A percentile compares a stretch with the other conserved stretches of the same genome.
These are phyloP conservation scores for Bothrops jararaca DNA, from an alignment of 2,113 vertebrate species.

Conservation along the genomic window DNA sequence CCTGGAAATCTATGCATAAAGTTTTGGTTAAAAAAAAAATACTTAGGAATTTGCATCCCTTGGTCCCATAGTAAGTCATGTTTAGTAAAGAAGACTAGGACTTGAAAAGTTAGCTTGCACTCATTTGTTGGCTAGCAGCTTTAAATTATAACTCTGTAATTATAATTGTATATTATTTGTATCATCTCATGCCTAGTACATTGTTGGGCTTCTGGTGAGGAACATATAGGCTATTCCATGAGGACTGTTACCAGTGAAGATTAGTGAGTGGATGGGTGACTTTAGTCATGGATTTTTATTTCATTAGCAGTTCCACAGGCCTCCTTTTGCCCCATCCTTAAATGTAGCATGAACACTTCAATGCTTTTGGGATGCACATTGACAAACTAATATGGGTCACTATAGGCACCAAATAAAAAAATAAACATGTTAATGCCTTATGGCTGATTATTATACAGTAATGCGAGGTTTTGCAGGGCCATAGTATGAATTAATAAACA, in stretches of 20 bases:
- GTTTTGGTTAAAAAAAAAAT: not conserved
- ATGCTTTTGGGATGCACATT: not conserved
- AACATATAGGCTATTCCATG: not conserved
- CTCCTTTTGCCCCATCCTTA: not conserved
- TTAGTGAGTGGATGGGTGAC: not conserved
- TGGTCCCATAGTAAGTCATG: not conserved
- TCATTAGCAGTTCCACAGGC: not conserved
- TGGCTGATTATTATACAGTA: not conserved
- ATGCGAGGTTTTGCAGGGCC: not conserved
- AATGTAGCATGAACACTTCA: not conserved
- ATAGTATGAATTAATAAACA: not conserved
- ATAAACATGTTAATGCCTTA: not conserved
- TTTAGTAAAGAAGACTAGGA: not conserved
- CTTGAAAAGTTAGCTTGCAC: not conserved
- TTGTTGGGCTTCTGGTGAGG: not conserved
- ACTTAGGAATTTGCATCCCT: not conserved
- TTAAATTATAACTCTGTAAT: not conserved
- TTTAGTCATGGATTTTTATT: not conserved
- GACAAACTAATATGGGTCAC: not conserved
- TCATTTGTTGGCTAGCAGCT: not conserved
- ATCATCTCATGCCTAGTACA: not conserved
- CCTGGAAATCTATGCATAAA: not conserved
- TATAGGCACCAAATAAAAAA: not conserved
- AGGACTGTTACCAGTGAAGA: not conserved
- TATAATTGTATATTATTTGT: not conserved